phyloP scores from a whole-genome alignment of 2,797 vertebrate species.

The Margarornis squamiger region DNA sequence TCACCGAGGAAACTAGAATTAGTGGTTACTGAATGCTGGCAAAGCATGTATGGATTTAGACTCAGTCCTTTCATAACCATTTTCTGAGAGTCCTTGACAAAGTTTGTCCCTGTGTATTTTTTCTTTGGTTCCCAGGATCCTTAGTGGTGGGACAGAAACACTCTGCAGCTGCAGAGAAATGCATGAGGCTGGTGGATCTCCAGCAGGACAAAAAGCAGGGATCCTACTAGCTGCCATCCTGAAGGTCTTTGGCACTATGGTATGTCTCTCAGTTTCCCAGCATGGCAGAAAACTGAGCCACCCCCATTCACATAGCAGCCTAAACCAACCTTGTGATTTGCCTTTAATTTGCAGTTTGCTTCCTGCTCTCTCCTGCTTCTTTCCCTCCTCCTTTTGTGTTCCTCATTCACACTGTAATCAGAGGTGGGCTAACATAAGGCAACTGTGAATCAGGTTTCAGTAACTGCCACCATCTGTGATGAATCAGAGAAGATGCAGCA shows the following conservation, averaged over 20 bases:
- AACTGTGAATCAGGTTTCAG: constrained; percentile 23
- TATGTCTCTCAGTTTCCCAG: neutral
- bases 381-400: constrained; percentile 33
- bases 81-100: neutral
- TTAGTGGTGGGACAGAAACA: neutral
- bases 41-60: constrained; percentile 23
- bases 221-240: neutral
- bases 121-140: neutral
- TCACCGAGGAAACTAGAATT: neutral
- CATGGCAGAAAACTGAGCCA: neutral
- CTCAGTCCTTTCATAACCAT: neutral
- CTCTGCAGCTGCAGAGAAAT: neutral
- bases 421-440: constrained; percentile 35
- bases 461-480: constrained; percentile 18
- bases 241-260: neutral
- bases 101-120: neutral
- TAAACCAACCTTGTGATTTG: constrained; percentile 32
- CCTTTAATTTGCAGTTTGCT: constrained; percentile 33
- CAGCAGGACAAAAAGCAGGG: neutral
- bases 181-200: neutral
- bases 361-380: neutral
- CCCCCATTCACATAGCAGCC: neutral
- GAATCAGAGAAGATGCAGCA: constrained; percentile 22
- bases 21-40: constrained; percentile 20
- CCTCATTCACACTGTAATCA: neutral